Evolutionary conservation across 2,113 vertebrate species (phyloP), one percentile per base, ranked within the genome.

Genomic region (Colistium nudipinnis): DNA sequence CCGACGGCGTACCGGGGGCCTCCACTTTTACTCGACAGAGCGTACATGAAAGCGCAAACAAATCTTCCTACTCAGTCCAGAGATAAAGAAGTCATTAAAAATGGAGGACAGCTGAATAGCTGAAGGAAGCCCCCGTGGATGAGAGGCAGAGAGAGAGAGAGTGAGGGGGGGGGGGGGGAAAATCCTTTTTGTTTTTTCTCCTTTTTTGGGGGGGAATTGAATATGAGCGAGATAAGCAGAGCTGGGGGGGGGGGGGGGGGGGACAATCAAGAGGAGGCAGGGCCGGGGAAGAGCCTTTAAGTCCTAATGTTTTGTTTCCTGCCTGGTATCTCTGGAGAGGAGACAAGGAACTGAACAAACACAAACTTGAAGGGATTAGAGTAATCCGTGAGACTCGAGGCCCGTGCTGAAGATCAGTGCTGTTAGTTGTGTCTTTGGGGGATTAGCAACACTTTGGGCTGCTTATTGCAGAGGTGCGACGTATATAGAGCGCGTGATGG

Each of bases 11-110:
- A 24, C 75, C 33, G 70, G 78, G 31, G n/a, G 77, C 83, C 78
- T 60, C 80, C 78, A 79, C 86, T 88, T n/a, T 81, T 62, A 81
- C 78, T 85, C 70, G 74, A 81, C 83, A 86, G 84, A 80, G 73
- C 74, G 53, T 83, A 90, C 83, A 87, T 87, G 75, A 90, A 90
- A 91, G 90, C 88, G 83, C 88, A 90, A 90, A 90, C 88, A 90
- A 90, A 90, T 85, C 80, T 85, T n/a, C 83, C 81, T 84, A 66
- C 82, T 83, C 83, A 63, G 87, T 82, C 80, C 76, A 63, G 78
- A 85, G 89, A 93, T 92, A 91, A 90, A 91, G 86, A 87, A 92
- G 89, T 88, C 89, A 91, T 92, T 92, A 92, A 91, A 91, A 88
- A 87, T 87, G 73, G 85, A 80, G 82, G 85, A 83, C 72, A 80